Evolutionary conservation across 2,797 vertebrate species (phyloP), one percentile per base, ranked within the genome.

Genomic region (Rhabdomys pumilio): DNA sequence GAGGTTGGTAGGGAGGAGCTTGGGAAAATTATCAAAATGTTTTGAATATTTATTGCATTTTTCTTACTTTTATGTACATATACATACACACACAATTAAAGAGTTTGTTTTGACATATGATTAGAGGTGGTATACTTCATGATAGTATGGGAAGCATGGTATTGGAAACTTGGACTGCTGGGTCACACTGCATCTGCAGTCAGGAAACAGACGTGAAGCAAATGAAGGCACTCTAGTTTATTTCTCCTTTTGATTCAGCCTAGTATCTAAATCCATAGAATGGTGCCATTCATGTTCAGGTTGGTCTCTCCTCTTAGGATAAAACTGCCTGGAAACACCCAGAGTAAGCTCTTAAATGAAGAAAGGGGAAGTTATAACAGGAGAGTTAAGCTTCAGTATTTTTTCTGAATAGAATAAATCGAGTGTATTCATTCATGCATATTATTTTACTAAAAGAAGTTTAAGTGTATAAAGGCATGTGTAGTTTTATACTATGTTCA

Each of bases 321-420:
- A 2, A 86, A n/a, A 20, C 6, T 67, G 6, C 24, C 19, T 34
- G 44, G 20, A 53, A 86, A 47, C 17, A 85, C 17, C 29, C 19
- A 67, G 9, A 85, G 13, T 31, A 41, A 63, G 57, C n/a, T 92
- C 38, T 69, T 83, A 82, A 93, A 80, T 93, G 41, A 91, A 41
- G 63, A 84, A 57, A 2, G 13, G 34, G 73, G 29, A 90, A 67
- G 19, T 53, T 84, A 13, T 31, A 29, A n/a, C 14, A 38, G 63
- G 31, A 44, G 88, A 34, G 31, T 87, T 77, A 77, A 34, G 4
- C 24, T 63, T 77, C 76, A 79, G 1, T 65, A 80, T 26, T 26
- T 53, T 26, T 91, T n/a, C 14, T 89, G 15, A 79, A 94, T 67
- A 47, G 9, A 87, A 61, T 84, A 44, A 80, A 47, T 44, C 26